phyloP scores from a whole-genome alignment of 2,888 invertebrate species.

The Cataglyphis rosenhaueri region DNA sequence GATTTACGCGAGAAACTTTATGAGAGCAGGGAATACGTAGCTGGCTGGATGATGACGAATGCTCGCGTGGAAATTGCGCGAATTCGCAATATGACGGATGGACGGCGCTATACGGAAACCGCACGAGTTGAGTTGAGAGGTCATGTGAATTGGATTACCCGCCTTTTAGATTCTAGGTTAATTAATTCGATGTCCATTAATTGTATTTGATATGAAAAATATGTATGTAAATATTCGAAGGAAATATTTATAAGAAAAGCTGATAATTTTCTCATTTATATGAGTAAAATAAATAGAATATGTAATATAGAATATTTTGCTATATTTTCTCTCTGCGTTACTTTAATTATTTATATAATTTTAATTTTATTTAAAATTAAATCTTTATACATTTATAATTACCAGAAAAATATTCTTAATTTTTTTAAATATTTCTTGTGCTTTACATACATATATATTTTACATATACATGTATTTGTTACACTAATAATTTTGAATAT shows the following conservation, averaged over 20 bases:
- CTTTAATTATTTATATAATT: too few relatives aligned
- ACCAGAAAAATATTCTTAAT: too few relatives aligned
- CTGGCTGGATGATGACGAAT: constrained; percentile 40
- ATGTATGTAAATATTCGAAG: not conserved
- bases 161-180: not conserved
- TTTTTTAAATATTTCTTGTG: too few relatives aligned
- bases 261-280: not conserved
- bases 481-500: too few relatives aligned
- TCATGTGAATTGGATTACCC: constrained; percentile 23
- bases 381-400: too few relatives aligned
- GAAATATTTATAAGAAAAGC: not conserved
- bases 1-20: constrained; percentile 44
- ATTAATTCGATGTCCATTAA: constrained; percentile 5
- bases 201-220: not conserved
- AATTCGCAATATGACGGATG: constrained; percentile 22
- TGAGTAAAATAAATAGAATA: not conserved
- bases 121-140: not conserved
- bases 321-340: too few relatives aligned
- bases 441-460: too few relatives aligned
- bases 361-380: too few relatives aligned
- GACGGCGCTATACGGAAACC: not conserved
- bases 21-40: constrained; percentile 9
- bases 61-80: constrained; percentile 30
- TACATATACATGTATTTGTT: too few relatives aligned
- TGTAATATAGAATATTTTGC: too few relatives aligned